Evolutionary conservation across 2,888 invertebrate genomes (phyloP).

Genomic region (Drosophila paranaensis): DNA sequence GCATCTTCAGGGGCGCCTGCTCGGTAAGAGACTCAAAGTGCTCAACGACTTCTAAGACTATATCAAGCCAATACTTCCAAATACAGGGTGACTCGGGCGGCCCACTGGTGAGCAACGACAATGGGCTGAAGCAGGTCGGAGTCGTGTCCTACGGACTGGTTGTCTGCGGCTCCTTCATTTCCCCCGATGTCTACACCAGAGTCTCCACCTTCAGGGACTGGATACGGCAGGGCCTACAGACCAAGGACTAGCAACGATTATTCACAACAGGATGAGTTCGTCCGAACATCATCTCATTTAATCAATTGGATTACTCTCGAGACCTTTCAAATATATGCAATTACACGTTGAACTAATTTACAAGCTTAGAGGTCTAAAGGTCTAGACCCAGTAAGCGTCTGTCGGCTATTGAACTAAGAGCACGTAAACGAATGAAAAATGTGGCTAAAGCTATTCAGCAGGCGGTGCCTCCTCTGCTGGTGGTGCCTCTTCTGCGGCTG

Average conservation of each 20-base stretch:
- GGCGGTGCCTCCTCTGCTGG: conserved; percentile 36
- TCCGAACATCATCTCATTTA: not conserved
- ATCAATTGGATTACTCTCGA: not conserved
- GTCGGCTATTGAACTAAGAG: conserved; percentile 5
- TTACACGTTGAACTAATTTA: conserved; percentile 47
- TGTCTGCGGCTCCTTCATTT: conserved; percentile 75
- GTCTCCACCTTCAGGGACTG: conserved; percentile 81
- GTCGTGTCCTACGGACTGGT: conserved; percentile 82
- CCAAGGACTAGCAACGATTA: not conserved
- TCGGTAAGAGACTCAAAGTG: conserved; percentile 63
- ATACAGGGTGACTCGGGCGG: conserved; percentile 84
- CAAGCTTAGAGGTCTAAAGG: conserved; percentile 5
- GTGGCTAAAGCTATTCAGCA: conserved; percentile 19
- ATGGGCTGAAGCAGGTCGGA: conserved; percentile 75
- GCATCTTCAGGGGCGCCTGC: conserved; percentile 77
- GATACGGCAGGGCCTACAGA: conserved; percentile 56
- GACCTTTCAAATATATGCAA: conserved; percentile 19
- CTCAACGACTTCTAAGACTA: not conserved
- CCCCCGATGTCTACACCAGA: conserved; percentile 84
- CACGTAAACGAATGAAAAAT: conserved; percentile 2
- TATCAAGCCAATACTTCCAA: too few species aligned
- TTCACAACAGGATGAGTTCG: not conserved
- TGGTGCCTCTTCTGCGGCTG: conserved; percentile 15
- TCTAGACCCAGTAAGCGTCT: not conserved
- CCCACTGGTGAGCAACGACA: conserved; percentile 74